Conservation (phyloP, 37 sponge, comb jelly and placozoan genomes). For the Spongilla lacustris region DNA sequence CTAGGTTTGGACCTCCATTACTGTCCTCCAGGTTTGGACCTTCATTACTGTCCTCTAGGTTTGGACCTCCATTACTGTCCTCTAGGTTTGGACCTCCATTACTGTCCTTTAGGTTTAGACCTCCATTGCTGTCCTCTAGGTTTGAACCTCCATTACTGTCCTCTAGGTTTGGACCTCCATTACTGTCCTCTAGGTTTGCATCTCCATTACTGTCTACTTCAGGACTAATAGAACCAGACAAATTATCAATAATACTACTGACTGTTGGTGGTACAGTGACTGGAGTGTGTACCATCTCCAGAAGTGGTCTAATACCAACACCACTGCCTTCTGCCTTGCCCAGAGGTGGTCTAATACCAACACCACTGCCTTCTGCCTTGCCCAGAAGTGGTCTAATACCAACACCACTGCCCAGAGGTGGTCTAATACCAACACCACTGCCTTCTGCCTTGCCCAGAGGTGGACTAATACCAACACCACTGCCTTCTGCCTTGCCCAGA, state of each 20-base stretch:
- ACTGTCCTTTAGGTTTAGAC: too few species aligned
- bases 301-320: neutral
- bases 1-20: too few species aligned
- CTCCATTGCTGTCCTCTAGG: neutral
- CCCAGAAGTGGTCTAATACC: neutral
- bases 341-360: neutral
- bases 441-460: neutral
- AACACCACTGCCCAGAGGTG: neutral
- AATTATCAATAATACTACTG: neutral
- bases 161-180: neutral
- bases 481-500: neutral
- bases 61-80: too few species aligned
- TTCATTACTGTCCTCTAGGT: too few species aligned
- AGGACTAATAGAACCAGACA: neutral
- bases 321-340: neutral
- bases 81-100: too few species aligned
- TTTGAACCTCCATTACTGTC: neutral
- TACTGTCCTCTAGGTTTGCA: neutral
- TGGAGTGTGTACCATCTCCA: neutral
- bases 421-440: neutral
- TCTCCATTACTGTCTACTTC: neutral
- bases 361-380: neutral
- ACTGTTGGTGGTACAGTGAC: neutral
- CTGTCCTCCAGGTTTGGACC: too few species aligned
- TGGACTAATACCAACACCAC: neutral